Evolutionary conservation across 1,140 invertebrate genomes (phyloP).

Genomic region (Drosophila ficusphila): DNA sequence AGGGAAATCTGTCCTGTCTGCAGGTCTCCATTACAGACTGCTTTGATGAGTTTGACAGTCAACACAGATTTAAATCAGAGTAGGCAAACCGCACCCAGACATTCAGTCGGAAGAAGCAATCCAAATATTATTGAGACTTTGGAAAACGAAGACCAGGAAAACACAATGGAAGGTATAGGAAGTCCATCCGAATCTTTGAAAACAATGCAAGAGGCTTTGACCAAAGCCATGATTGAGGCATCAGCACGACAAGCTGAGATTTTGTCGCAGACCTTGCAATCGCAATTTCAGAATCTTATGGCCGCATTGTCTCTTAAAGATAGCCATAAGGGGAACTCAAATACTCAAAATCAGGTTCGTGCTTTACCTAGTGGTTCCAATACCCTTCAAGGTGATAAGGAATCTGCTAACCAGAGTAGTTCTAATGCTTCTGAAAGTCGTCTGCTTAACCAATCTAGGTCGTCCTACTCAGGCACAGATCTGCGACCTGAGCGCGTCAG

Average conservation of each 20-base stretch:
- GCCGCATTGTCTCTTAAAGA: no score
- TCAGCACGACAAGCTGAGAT: neutral
- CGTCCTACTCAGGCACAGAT: neutral
- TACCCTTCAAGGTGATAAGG: neutral
- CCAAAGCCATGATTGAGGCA: neutral
- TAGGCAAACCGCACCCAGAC: no score
- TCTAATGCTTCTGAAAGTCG: neutral
- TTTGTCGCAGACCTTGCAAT: neutral
- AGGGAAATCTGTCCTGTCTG: no score
- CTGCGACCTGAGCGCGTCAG: neutral
- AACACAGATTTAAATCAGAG: no score
- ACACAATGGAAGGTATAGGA: neutral
- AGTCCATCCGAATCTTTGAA: neutral
- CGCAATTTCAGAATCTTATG: conserved; percentile 1
- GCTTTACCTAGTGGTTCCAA: neutral
- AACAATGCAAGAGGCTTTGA: neutral
- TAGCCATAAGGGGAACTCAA: neutral
- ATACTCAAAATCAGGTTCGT: neutral
- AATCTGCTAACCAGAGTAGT: neutral
- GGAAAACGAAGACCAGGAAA: neutral
- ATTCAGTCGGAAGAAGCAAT: no score
- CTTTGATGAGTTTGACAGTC: no score
- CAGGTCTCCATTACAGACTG: no score
- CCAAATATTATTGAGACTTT: neutral
- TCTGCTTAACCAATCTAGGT: neutral